phyloP scores from a whole-genome alignment of 2,797 vertebrate genomes.

The Trachops cirrhosus region DNA sequence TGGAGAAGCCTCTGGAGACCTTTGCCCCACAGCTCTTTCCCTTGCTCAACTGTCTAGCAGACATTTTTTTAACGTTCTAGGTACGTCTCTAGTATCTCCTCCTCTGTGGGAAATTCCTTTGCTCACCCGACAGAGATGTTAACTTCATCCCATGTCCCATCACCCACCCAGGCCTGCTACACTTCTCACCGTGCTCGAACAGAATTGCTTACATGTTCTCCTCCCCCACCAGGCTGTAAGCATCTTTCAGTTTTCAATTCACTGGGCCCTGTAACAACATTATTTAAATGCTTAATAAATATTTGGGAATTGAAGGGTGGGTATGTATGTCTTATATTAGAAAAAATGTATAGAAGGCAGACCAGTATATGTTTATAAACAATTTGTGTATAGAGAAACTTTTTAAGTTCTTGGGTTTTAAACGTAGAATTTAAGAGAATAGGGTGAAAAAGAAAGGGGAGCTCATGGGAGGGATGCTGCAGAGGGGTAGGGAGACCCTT shows the following conservation, averaged over 20 bases:
- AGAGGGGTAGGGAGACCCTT: not conserved
- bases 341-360: not conserved
- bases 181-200: not conserved
- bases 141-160: not conserved
- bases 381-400: not conserved
- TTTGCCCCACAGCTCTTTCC: not conserved
- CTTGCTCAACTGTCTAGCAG: not conserved
- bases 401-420: not conserved
- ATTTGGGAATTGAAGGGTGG: not conserved
- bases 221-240: not conserved
- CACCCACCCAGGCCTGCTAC: not conserved
- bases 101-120: not conserved
- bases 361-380: not conserved
- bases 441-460: not conserved
- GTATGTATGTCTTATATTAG: not conserved
- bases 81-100: not conserved
- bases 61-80: not conserved
- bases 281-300: not conserved
- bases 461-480: not conserved
- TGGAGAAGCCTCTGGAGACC: not conserved
- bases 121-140: not conserved
- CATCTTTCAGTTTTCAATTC: not conserved
- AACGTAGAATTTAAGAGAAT: not conserved
- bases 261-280: not conserved
- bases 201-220: not conserved